These are phyloP conservation scores for Tachyglossus aculeatus DNA, from an alignment of 2,797 vertebrate species.

Conservation along the genomic window DNA sequence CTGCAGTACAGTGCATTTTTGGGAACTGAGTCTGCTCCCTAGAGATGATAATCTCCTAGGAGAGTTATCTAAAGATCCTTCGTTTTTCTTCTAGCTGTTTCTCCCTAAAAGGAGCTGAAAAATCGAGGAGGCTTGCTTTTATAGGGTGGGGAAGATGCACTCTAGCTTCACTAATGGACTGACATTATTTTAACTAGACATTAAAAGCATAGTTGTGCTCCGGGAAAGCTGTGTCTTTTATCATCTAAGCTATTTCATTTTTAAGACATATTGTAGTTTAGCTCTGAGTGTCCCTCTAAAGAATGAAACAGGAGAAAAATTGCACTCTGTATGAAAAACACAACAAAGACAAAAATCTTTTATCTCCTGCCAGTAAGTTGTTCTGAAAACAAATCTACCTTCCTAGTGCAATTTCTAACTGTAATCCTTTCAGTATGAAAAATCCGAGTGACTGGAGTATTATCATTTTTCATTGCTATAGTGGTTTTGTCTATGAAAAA, in stretches of 20 bases:
- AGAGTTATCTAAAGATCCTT: neutral
- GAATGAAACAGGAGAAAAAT: conserved; percentile 18
- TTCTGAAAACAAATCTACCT: conserved; percentile 43
- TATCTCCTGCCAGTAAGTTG: conserved; percentile 29
- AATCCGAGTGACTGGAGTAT: neutral
- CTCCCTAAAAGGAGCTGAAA: conserved; percentile 21
- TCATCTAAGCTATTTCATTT: conserved; percentile 36
- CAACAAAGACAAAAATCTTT: conserved; percentile 36
- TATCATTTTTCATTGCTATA: conserved; percentile 22
- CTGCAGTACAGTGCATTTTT: neutral
- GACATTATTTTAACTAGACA: conserved; percentile 50
- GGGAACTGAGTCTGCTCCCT: conserved; percentile 4
- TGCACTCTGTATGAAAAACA: conserved; percentile 17
- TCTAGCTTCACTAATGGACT: conserved; percentile 41
- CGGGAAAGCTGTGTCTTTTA: conserved; percentile 40
- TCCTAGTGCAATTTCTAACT: conserved; percentile 17
- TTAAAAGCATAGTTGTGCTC: conserved; percentile 35
- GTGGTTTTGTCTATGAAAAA: neutral
- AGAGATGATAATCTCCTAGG: conserved; percentile 21
- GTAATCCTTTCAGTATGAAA: conserved; percentile 25
- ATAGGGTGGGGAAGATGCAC: conserved; percentile 9
- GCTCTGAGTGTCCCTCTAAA: conserved; percentile 30
- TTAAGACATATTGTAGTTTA: conserved; percentile 25
- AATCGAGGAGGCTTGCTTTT: conserved; percentile 39
- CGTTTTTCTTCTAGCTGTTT: neutral